Evolutionary conservation across 2,113 vertebrate genomes (phyloP), one percentile per base, ranked within the genome.

Genomic region (Indicator indicator): DNA sequence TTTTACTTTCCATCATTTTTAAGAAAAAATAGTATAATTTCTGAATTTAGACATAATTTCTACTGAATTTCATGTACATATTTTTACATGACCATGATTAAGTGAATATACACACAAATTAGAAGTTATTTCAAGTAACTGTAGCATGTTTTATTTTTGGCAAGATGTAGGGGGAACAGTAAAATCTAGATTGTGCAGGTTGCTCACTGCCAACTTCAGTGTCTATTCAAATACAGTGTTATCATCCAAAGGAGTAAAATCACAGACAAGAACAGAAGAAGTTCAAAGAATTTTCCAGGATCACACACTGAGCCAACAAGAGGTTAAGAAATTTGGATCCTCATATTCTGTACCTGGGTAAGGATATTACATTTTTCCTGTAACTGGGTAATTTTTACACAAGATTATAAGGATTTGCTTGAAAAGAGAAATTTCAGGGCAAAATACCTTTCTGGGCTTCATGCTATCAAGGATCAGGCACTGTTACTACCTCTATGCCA

Each of bases 121-220:
- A 91, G n/a, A 85, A 93, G 78, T 83, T 94, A 91, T 92, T 95
- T 96, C 71, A 92, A 95, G 87, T 83, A 89, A 64, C 52, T 32
- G 56, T 87, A 92, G 71, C 84, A 73, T 91, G 71, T 46, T 95
- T 93, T 95, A 85, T 96, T 94, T 95, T 96, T 93, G 80, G 84
- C 78, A 94, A 88, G 79, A 71, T 92, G 71, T 94, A 89, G 89
- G 74, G 81, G 63, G 78, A 95, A 88, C 71, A 77, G 78, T 88
- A 80, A 89, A 75, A 91, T 89, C 81, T 94, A 77, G 64, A 89
- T 84, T 82, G 84, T 92, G 50, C 42, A 82, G 87, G 75, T 89
- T 91, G 70, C 71, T 87, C 26, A 56, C 55, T 93, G 86, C 84
- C 89, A 94, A 73, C 52, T 86, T 82, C 42, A 83, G 36, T 87